These are phyloP conservation scores for Pseudococcus longispinus DNA, from an alignment of 2,888 invertebrate genomes.

Conservation along the genomic window DNA sequence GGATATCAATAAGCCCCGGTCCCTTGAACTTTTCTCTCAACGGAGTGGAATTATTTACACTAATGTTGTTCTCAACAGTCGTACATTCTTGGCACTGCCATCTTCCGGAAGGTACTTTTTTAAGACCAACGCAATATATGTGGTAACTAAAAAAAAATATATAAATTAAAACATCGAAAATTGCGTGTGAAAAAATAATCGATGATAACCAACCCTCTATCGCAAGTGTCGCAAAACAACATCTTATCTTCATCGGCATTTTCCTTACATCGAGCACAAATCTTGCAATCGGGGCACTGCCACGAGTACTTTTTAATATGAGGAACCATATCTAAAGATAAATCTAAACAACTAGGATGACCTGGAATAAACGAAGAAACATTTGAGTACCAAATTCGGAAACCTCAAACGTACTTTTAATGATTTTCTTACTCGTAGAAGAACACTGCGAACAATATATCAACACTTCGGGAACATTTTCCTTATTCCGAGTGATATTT, in stretches of 20 bases:
- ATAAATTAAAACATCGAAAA: background rate
- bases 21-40: constrained; percentile 4
- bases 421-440: constrained; percentile 67
- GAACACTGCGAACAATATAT: constrained; percentile 71
- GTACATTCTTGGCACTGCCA: constrained; percentile 89
- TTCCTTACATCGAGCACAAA: constrained; percentile 82
- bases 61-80: constrained; percentile 65
- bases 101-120: constrained; percentile 80
- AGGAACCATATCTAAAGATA: constrained; percentile 81
- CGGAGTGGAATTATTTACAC: background rate
- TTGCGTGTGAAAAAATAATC: background rate
- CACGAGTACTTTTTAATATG: constrained; percentile 86
- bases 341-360: constrained; percentile 87
- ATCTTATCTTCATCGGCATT: constrained; percentile 87
- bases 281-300: constrained; percentile 94
- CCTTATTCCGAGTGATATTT: constrained; percentile 64
- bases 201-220: constrained; percentile 72
- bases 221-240: constrained; percentile 94
- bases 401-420: background rate
- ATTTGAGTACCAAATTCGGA: background rate
- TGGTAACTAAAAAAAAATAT: constrained; percentile 70
- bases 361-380: constrained; percentile 62
- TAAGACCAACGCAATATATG: constrained; percentile 86
- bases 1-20: background rate
- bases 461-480: constrained; percentile 66